Evolutionary conservation across 2,113 vertebrate species (phyloP), one percentile per base, ranked within the genome.

Genomic region (Rhinoderma darwinii): DNA sequence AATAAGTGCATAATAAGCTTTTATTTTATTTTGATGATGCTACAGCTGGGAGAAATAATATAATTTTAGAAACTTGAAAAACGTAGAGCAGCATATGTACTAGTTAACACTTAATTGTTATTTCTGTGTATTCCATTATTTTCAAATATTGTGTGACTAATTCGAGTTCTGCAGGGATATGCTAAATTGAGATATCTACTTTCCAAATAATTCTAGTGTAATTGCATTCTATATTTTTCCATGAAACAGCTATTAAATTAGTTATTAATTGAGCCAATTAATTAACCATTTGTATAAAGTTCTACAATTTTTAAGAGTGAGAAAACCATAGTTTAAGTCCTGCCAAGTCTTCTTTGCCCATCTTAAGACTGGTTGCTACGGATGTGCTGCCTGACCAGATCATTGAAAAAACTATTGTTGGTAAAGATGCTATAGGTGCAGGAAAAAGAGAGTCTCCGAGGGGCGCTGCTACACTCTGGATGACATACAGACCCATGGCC

Each of bases 21-120:
- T 14, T 83, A 84, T 41, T 32, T 37, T 56, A 73, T 74, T 56
- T 47, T 84, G 32, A 74, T 72, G 22, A 56, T 84, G 56, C 32
- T 79, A 37, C 50, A 56, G 32, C 51, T 80, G 77, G 22, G 35
- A 50, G 22, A 80, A 80, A 59, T 59, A 56, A 56, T 51, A 63
- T 63, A 12, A 43, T 66, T 63, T 44, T 63, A 61, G 59, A 44
- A 61, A 27, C 15, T 22, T 66, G 20, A 72, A 82, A 51, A 66
- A 66, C 27, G 5, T 43, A 66, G n/a, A 82, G 1, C 43, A 25
- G 39, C 12, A 63, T 27, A 63, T 27, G 14, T 43, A 27, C 12
- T 43, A 27, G 12, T 30, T 77, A 47, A 51, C 68, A 78, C 35
- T 51, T 54, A 35, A 54, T 78, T 76, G 44, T 76, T 54, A 35